A percentile compares a stretch with the other conserved stretches of the same genome.
Conservation (phyloP, 1,140 invertebrate species). For the Camponotus pennsylvanicus region DNA sequence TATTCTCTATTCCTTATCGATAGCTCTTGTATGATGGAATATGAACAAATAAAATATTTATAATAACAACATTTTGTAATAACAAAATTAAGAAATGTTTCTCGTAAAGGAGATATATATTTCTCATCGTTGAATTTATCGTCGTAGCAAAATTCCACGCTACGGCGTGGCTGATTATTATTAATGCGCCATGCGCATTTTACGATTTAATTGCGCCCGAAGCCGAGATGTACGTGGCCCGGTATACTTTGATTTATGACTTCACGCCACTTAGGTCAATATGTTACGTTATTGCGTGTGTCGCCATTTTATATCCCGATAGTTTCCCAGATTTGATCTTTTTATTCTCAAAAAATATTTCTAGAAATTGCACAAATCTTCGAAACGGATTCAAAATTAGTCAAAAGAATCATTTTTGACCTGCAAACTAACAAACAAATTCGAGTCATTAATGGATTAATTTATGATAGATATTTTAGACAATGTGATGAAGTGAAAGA, state of each 20-base stretch:
- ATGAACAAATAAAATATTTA: too few relatives aligned
- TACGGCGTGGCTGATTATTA: conserved; percentile 15
- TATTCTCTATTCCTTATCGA: not conserved
- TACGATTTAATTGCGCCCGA: conserved; percentile 39
- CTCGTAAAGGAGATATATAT: not conserved
- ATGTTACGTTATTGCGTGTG: not conserved
- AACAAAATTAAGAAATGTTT: not conserved
- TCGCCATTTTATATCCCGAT: not conserved
- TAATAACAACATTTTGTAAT: not conserved
- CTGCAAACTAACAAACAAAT: not conserved
- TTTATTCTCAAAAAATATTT: not conserved
- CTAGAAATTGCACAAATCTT: not conserved
- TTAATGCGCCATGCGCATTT: conserved; percentile 29
- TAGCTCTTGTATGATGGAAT: not conserved
- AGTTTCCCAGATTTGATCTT: not conserved
- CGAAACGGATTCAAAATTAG: not conserved
- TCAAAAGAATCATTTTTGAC: not conserved
- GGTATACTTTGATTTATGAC: conserved; percentile 32
- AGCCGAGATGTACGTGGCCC: not conserved
- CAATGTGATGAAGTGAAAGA: not conserved
- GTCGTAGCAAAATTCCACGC: conserved; percentile 4
- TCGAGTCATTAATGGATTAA: conserved; percentile 31
- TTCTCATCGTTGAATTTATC: not conserved
- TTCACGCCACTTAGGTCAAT: conserved; percentile 16
- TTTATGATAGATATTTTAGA: conserved; percentile 64